A percentile compares a stretch with the other conserved stretches of the same genome.
Conservation (phyloP, 23 tunicate species). For the Halocynthia roretzi region DNA sequence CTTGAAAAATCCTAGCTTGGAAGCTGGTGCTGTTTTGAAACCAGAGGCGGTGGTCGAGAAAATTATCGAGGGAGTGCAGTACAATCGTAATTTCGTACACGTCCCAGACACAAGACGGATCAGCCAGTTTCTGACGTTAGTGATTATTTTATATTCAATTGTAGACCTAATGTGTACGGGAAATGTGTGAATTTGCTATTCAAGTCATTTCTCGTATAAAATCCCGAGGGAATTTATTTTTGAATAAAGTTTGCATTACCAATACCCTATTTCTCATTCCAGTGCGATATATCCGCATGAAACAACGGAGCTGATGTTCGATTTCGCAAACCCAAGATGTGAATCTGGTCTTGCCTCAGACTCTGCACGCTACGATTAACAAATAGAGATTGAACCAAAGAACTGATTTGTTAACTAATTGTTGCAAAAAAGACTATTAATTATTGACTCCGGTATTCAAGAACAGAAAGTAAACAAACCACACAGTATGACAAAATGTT, state of each 20-base stretch:
- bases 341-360: not conserved
- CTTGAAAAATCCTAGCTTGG: conserved; percentile 2
- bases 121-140: not conserved
- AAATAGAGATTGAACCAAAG: too few species aligned
- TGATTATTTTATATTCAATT: not conserved
- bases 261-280: not conserved
- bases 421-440: too few species aligned
- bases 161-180: not conserved
- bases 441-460: not conserved
- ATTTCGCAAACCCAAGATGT: conserved; percentile 2
- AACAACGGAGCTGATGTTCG: not conserved
- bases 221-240: too few species aligned
- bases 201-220: too few species aligned
- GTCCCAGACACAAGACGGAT: conserved; percentile 6
- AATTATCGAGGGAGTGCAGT: conserved; percentile 25
- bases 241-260: too few species aligned
- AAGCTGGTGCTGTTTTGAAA: not conserved
- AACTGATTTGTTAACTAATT: too few species aligned
- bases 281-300: conserved; percentile 8
- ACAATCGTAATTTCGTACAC: conserved; percentile 4
- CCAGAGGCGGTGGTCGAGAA: conserved; percentile 49
- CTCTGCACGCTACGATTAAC: too few species aligned
- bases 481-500: not conserved
- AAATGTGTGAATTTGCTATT: too few species aligned
- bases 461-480: not conserved